These are phyloP conservation scores for Melolontha melolontha DNA, from an alignment of 2,888 invertebrate genomes.

Conservation along the genomic window DNA sequence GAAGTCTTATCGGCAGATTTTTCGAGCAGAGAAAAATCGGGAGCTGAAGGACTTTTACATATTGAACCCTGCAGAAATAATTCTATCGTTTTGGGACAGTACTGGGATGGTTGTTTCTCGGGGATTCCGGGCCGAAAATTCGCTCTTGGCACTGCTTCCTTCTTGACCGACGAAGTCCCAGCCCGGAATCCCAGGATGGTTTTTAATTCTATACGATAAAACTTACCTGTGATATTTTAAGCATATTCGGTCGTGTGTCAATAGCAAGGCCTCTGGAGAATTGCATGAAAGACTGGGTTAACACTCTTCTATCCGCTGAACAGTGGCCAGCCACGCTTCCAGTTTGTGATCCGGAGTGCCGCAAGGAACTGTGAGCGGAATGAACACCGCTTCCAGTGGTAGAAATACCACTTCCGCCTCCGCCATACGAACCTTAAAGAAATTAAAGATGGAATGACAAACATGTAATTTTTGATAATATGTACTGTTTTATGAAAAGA, in stretches of 20 bases:
- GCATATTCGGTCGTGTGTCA: conserved; percentile 55
- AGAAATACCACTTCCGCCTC: conserved; percentile 39
- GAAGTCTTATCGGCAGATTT: conserved; percentile 53
- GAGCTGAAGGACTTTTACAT: conserved; percentile 72
- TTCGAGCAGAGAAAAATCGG: conserved; percentile 67
- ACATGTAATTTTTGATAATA: too few relatives aligned
- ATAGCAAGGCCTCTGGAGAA: conserved; percentile 66
- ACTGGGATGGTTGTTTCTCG: too few relatives aligned
- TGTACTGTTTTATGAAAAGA: too few relatives aligned
- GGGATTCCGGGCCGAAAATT: too few relatives aligned
- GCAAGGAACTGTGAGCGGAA: conserved; percentile 58
- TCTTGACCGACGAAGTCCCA: too few relatives aligned
- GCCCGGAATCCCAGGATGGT: too few relatives aligned
- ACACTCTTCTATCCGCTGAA: conserved; percentile 42
- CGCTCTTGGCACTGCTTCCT: too few relatives aligned
- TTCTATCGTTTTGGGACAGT: too few relatives aligned
- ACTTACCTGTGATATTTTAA: conserved; percentile 58
- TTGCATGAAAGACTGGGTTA: conserved; percentile 67
- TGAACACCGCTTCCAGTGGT: conserved; percentile 9
- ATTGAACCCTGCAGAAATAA: conserved; percentile 57
- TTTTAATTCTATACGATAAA: too few relatives aligned
- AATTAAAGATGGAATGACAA: too few relatives aligned
- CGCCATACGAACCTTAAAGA: neutral
- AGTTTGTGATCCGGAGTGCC: conserved; percentile 61
- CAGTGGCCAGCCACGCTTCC: conserved; percentile 48